Percentiles rank a stretch among this genome's conserved stretches.
Evolutionary conservation across 1,140 invertebrate species (phyloP).

Genomic region (Odontomachus brunneus): DNA sequence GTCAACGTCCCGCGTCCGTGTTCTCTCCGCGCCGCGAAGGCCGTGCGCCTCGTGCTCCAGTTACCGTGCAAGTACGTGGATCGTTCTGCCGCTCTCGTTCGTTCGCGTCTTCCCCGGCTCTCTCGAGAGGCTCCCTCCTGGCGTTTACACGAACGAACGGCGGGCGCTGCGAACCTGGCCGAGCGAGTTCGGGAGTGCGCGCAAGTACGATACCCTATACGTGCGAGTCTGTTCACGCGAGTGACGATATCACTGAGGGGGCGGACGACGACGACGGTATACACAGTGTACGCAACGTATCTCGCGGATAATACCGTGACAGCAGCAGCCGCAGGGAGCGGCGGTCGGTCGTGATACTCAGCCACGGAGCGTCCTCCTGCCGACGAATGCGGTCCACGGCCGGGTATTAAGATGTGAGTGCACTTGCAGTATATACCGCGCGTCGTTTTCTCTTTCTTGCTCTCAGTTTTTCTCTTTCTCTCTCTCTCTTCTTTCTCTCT

Average conservation of each 20-base stretch:
- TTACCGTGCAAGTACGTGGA: not conserved
- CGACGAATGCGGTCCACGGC: slow-evolving; percentile 70
- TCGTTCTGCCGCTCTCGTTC: not conserved
- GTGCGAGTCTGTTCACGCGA: slow-evolving; percentile 19
- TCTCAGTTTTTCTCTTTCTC: no score
- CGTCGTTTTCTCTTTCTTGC: slow-evolving; percentile 1
- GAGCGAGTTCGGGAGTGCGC: slow-evolving; percentile 37
- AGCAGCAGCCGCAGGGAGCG: slow-evolving; percentile 26
- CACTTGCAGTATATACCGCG: slow-evolving; percentile 13
- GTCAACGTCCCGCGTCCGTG: slow-evolving; percentile 5
- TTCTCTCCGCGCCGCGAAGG: not conserved
- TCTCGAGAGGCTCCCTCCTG: no score
- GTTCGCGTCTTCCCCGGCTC: not conserved
- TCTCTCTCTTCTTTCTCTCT: not conserved
- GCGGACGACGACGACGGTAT: slow-evolving; percentile 49
- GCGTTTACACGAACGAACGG: not conserved
- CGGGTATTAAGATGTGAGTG: slow-evolving; percentile 76
- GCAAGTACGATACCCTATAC: not conserved
- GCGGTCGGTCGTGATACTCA: slow-evolving; percentile 35
- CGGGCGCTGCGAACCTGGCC: slow-evolving; percentile 39
- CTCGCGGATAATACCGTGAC: slow-evolving; percentile 59
- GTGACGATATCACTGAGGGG: slow-evolving; percentile 36
- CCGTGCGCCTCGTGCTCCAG: not conserved
- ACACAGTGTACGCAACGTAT: slow-evolving; percentile 8
- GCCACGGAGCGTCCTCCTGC: slow-evolving; percentile 56